Percentiles rank a stretch among this genome's conserved stretches.
Conservation (phyloP, 2,888 invertebrate genomes). For the Papilio protenor region DNA sequence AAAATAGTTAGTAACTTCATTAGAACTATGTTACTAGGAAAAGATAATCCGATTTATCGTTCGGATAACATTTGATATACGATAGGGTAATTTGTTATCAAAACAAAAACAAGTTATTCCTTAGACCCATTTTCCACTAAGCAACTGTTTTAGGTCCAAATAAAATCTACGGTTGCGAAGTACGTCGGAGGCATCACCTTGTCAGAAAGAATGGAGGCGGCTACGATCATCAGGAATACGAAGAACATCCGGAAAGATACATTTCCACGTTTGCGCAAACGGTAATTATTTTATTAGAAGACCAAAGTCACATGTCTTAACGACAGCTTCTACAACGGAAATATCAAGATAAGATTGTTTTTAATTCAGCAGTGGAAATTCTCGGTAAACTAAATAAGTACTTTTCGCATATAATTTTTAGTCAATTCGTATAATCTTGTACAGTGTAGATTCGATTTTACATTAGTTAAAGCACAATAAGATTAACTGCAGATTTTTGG, state of each 20-base stretch:
- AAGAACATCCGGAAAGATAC: constrained; percentile 96
- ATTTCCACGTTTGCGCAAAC: constrained; percentile 98
- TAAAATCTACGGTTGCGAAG: constrained; percentile 98
- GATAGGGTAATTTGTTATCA: background rate
- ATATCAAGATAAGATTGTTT: too few relatives aligned
- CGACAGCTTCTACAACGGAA: too few relatives aligned
- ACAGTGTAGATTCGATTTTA: too few relatives aligned
- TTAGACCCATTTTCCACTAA: background rate
- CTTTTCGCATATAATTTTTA: too few relatives aligned
- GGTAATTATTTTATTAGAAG: constrained; percentile 66
- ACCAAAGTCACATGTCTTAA: background rate
- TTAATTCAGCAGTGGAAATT: background rate
- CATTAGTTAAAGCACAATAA: too few relatives aligned
- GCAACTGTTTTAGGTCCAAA: constrained; percentile 87
- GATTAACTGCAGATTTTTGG: too few relatives aligned
- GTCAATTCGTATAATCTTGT: too few relatives aligned
- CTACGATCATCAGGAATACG: constrained; percentile 93
- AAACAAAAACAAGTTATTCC: background rate
- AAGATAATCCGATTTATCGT: background rate
- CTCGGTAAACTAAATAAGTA: too few relatives aligned
- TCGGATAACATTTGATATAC: background rate
- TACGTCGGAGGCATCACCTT: constrained; percentile 96
- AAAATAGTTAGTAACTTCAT: background rate
- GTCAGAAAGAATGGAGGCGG: constrained; percentile 96
- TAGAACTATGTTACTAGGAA: background rate